Base-by-base conservation (phyloP, 2,888 invertebrate genomes). In the Melanchra persicariae region DNA sequence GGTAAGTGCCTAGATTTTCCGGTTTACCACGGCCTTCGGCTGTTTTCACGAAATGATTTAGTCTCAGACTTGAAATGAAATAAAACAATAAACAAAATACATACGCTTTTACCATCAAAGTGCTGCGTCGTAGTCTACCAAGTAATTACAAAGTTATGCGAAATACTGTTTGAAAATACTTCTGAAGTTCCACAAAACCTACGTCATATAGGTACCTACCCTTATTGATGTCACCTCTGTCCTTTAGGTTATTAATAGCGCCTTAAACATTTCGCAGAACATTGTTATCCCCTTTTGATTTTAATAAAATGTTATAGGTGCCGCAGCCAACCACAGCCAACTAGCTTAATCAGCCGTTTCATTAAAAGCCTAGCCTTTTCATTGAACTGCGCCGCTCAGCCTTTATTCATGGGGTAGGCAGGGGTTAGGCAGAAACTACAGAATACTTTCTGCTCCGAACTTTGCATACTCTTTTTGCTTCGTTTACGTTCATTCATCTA, bases 201-300 rank as follows among this genome's bases (percentile, higher is more conserved):
- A 70, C 78, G 78, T 79, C 79, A 79, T 72, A 43, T 22, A n/a
- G n/a, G n/a, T n/a, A n/a, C n/a, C n/a, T n/a, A 63, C 69, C 63
- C 63, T 70, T 74, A 69, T 69, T 64, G 62, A 66, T 61, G 37
- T 74, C 45, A 79, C 70, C 79, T 74, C 61, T 79, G 70, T 52
- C 51, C 54, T 67, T 75, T 34, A 7, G 34, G 49, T 62, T 71
- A 75, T 75, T 69, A 75, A 66, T 64, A 80, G 81, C 68, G 15
- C n/a, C 51, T 37, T 74, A 67, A 61, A 65, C 26, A 45, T 40
- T 61, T 43, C 3, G 15, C 19, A 57, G 80, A 81, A 80, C 80
- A 73, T 73, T 77, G 51, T 51, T 62, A 70, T 62, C 58, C 45
- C 37, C 52, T 68, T 66, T 64, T 47, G 54, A 54, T 72, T 63